Conservation (phyloP, 1,140 invertebrate species). For the Drosophila kikkawai region DNA sequence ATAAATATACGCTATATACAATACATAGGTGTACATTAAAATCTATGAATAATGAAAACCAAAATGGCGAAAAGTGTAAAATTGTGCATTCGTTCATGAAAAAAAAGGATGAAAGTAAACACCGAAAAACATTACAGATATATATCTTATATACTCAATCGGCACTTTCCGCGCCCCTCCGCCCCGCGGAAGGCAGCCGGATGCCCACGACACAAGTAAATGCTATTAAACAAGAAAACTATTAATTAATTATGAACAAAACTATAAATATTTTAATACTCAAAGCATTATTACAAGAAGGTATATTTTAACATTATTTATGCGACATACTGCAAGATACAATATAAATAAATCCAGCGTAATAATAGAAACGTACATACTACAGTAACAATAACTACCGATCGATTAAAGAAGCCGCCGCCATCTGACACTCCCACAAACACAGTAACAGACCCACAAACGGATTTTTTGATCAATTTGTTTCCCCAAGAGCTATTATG, state of each 20-base stretch:
- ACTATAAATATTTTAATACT: constrained; percentile 81
- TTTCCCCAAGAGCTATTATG: constrained; percentile 14
- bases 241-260: constrained; percentile 76
- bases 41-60: constrained; percentile 74
- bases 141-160: constrained; percentile 74
- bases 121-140: constrained; percentile 81
- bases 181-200: constrained; percentile 44
- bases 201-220: constrained; percentile 74
- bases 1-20: constrained; percentile 67
- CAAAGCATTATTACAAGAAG: constrained; percentile 63
- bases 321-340: constrained; percentile 71
- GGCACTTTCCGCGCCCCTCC: constrained; percentile 42
- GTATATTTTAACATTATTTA: constrained; percentile 82
- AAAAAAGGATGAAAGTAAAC: constrained; percentile 84
- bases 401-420: constrained; percentile 48
- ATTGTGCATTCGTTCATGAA: constrained; percentile 82
- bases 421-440: constrained; percentile 49
- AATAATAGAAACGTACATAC: constrained; percentile 68
- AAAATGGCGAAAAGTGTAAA: constrained; percentile 81
- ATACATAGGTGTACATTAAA: constrained; percentile 80
- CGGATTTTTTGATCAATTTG: constrained; percentile 27
- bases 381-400: constrained; percentile 59
- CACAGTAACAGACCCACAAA: constrained; percentile 31
- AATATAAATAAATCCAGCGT: constrained; percentile 64
- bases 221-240: constrained; percentile 68